Percentiles rank a stretch among this genome's conserved stretches.
Evolutionary conservation across 2,797 vertebrate species (phyloP).

Genomic region (Sebastes baramenuke): DNA sequence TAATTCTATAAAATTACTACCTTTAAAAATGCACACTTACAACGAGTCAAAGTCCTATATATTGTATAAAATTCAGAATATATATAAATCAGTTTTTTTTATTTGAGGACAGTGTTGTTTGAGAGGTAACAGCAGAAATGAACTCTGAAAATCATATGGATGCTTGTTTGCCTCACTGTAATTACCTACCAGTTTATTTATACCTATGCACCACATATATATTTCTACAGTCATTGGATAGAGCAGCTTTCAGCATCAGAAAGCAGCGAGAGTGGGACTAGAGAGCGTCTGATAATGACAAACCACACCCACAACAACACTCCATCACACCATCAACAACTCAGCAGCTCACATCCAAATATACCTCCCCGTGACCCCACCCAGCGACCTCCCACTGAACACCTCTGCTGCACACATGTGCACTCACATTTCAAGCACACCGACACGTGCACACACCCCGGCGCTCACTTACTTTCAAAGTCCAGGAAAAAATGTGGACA

Average conservation of each 20-base stretch:
- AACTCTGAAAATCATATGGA: neutral
- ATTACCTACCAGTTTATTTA: neutral
- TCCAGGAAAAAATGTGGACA: slow-evolving; percentile 99
- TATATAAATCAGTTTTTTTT: neutral
- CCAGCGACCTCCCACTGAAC: slow-evolving; percentile 55
- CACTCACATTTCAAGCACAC: slow-evolving; percentile 72
- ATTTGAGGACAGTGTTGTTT: neutral
- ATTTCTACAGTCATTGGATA: neutral
- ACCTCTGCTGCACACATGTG: slow-evolving; percentile 63
- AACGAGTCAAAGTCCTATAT: neutral
- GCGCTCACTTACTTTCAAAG: slow-evolving; percentile 95
- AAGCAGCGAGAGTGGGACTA: slow-evolving; percentile 65
- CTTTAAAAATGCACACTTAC: neutral
- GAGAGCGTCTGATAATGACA: slow-evolving; percentile 69
- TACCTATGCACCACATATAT: neutral
- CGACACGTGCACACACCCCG: slow-evolving; percentile 65
- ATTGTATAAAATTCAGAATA: neutral
- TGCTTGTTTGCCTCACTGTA: neutral
- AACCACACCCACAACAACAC: slow-evolving; percentile 72
- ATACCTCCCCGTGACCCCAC: slow-evolving; percentile 37
- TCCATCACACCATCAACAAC: slow-evolving; percentile 67
- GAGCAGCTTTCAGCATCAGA: neutral
- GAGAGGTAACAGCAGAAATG: neutral
- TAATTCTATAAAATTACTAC: neutral
- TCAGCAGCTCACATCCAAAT: slow-evolving; percentile 52